Base-by-base conservation (phyloP, 2,797 vertebrate genomes). In the Hypotaenidia philippensis region DNA sequence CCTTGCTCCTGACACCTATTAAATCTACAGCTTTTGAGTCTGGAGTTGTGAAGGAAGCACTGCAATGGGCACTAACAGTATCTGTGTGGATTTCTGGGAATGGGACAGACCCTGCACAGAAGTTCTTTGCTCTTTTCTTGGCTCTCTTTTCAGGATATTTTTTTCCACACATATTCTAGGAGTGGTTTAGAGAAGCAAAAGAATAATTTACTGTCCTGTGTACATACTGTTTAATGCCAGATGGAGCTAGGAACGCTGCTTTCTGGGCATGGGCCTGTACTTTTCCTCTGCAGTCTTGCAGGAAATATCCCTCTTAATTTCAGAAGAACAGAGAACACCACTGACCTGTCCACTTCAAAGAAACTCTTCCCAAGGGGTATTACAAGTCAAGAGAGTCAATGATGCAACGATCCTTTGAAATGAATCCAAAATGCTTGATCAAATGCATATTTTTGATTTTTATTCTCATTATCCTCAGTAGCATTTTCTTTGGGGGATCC, bases 1-100 rank as follows among this genome's bases (percentile, higher is more conserved):
- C 89, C 60, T 87, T 81, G 83, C 92, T 89, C 88, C 71, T 91
- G 89, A 95, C 94, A 96, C 91, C 85, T 90, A 95, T 84, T 96
- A 96, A 95, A 96, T 96, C 95, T 59, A 8, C 71, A 77, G 64
- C 7, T 6, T 69, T 91, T 55, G 74, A 59, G 63, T 86, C 11
- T 66, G 87, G 91, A 76, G 89, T 87, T 95, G 96, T 90, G 93
- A 96, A 76, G 92, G 93, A 50, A 94, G 90, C 70, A 13, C 80
- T 68, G 63, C 80, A 34, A 34, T 34, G 32, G 32, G 64, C 74
- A 84, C 56, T 31, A 56, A 70, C 52, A 72, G 60, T 84, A 56
- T 53, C 90, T 29, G 5, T 5, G 36, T 21, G 34, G 59, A 31
- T 50, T 56, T 5, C 8, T 23, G 61, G 57, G 74, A 88, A 69